Conservation (phyloP, 1,140 invertebrate species). For the Drosophila bocki region DNA sequence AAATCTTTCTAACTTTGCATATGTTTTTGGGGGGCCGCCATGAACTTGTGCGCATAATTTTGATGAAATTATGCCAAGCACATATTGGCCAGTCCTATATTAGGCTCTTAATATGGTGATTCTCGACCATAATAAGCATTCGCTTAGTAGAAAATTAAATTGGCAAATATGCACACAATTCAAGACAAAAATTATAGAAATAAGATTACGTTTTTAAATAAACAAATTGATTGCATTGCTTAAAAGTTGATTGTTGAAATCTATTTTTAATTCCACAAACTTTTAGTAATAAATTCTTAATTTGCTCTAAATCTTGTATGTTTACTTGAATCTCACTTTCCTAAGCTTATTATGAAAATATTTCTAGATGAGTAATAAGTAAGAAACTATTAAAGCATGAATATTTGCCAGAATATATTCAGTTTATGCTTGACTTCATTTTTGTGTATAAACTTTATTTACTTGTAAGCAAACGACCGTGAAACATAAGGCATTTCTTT, state of each 20-base stretch:
- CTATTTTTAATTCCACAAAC: neutral
- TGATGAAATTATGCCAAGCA: constrained; percentile 37
- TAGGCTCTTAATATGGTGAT: constrained; percentile 2
- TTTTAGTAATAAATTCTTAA: neutral
- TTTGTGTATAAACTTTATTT: neutral
- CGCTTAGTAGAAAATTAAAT: neutral
- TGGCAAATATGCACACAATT: neutral
- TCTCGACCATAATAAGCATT: neutral
- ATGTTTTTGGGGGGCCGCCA: constrained; percentile 2
- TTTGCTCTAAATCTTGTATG: neutral
- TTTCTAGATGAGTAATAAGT: neutral
- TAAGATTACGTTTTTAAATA: neutral
- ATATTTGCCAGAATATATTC: neutral
- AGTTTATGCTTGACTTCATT: neutral
- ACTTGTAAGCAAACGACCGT: neutral
- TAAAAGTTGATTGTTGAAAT: neutral
- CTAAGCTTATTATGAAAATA: neutral
- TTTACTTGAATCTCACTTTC: neutral
- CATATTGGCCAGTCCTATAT: constrained; percentile 21
- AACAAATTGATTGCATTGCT: neutral
- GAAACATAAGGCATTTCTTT: neutral
- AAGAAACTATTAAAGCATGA: no score
- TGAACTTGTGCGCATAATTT: constrained; percentile 42
- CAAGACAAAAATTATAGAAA: neutral
- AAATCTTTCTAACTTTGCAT: constrained; percentile 28